Evolutionary conservation across 2,113 vertebrate species (phyloP).

Genomic region (Stigmatopora argus): DNA sequence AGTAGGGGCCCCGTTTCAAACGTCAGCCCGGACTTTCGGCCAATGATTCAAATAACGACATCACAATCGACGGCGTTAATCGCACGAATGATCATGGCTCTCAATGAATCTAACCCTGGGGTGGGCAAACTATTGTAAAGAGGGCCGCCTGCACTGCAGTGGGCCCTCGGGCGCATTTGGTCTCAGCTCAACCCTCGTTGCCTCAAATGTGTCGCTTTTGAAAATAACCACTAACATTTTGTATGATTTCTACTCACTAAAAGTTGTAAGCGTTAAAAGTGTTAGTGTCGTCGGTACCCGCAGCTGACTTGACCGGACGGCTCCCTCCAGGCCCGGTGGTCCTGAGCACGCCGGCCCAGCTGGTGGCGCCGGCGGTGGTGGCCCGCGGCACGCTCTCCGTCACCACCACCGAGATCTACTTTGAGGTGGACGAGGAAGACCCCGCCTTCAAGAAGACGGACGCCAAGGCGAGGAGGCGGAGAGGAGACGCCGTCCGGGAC

Average conservation of each 20-base stretch:
- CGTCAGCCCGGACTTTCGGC: conserved; percentile 54
- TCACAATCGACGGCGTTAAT: not conserved
- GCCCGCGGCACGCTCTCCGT: conserved; percentile 96
- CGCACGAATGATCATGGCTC: not conserved
- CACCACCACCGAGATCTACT: conserved; percentile 98
- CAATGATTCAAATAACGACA: not conserved
- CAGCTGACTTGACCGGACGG: not conserved
- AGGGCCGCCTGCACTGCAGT: no score
- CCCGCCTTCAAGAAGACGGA: conserved; percentile 87
- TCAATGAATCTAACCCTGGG: no score
- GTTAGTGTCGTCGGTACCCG: no score
- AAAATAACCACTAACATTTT: no score
- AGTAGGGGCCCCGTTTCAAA: conserved; percentile 63
- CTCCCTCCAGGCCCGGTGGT: conserved; percentile 84
- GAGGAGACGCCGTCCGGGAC: not conserved
- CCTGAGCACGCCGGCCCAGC: conserved; percentile 94
- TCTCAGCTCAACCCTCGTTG: no score
- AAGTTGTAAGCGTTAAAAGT: no score
- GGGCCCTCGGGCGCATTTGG: no score
- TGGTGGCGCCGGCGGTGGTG: conserved; percentile 91
- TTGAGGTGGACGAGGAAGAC: conserved; percentile 97
- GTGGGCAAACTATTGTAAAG: no score
- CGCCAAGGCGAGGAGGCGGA: conserved; percentile 78
- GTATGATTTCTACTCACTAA: no score
- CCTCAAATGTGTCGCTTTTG: no score